Conservation (phyloP, 2,888 invertebrate genomes). For the Tubulanus polymorphus region DNA sequence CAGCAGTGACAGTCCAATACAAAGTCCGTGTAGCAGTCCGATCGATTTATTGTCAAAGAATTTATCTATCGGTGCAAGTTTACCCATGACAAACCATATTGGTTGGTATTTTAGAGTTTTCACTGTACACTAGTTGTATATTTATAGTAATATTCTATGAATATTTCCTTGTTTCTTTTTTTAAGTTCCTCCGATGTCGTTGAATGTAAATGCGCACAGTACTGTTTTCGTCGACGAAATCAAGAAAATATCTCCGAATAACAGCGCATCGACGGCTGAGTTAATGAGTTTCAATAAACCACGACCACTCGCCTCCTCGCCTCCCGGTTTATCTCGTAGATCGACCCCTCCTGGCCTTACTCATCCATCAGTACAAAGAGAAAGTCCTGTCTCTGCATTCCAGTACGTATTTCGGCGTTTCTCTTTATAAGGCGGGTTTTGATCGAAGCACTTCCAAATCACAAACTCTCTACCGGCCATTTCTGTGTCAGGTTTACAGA, state of each 20-base stretch:
- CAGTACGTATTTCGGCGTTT: too few species aligned
- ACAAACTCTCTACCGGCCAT: too few species aligned
- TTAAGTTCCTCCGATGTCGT: too few species aligned
- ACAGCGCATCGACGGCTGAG: conserved; percentile 33
- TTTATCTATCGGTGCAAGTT: neutral
- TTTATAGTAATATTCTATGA: neutral
- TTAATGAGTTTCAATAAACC: conserved; percentile 37
- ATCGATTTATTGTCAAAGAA: conserved; percentile 8
- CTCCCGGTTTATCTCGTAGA: too few species aligned
- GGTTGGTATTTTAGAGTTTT: too few species aligned
- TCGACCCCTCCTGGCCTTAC: conserved; percentile 5
- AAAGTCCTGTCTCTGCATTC: too few species aligned
- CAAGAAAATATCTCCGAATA: conserved; percentile 19
- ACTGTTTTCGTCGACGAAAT: too few species aligned
- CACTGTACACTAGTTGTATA: neutral
- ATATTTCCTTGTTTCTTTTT: too few species aligned
- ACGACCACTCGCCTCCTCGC: conserved; percentile 16
- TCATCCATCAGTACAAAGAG: conserved; percentile 1
- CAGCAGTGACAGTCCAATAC: conserved; percentile 23
- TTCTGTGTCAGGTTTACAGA: too few species aligned
- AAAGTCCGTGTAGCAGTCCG: conserved; percentile 35
- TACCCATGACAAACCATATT: neutral
- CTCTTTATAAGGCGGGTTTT: too few species aligned
- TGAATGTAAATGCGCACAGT: too few species aligned
- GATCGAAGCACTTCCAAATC: too few species aligned